phyloP scores from a whole-genome alignment of 2,113 vertebrate species.

The Nycticebus coucang region DNA sequence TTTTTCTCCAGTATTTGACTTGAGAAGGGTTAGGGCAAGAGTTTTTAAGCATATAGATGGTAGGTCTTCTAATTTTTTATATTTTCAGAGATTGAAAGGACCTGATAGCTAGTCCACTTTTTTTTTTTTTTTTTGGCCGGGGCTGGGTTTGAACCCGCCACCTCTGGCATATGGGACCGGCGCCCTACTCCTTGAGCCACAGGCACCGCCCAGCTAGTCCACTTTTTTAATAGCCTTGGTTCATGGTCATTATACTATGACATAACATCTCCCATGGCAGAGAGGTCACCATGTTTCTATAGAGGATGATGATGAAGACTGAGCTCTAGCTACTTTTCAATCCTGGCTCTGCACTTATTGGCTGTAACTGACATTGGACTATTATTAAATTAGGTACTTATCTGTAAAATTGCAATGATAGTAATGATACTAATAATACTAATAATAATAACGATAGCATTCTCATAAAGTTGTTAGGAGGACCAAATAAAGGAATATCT shows the following conservation, averaged over 20 bases:
- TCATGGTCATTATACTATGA: background rate
- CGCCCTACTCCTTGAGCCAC: no score
- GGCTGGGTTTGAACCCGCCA: no score
- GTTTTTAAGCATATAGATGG: background rate
- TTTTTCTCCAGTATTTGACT: background rate
- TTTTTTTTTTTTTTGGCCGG: no score
- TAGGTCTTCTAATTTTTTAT: background rate
- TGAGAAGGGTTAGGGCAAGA: background rate
- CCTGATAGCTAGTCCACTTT: no score
- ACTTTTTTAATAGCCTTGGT: background rate
- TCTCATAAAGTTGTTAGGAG: background rate
- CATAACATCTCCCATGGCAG: background rate
- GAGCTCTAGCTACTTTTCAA: background rate
- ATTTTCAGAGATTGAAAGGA: background rate
- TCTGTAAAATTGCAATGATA: background rate
- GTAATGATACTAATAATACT: no score
- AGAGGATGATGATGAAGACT: background rate
- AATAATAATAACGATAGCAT: background rate
- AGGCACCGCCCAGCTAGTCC: no score
- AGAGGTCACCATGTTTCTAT: background rate
- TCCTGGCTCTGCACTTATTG: background rate
- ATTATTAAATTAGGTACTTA: background rate
- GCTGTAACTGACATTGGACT: background rate
- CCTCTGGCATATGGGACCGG: no score
- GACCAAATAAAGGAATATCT: background rate